A percentile compares a stretch with the other conserved stretches of the same genome.
phyloP scores from a whole-genome alignment of 2,113 vertebrate species.

The Salminus brasiliensis region DNA sequence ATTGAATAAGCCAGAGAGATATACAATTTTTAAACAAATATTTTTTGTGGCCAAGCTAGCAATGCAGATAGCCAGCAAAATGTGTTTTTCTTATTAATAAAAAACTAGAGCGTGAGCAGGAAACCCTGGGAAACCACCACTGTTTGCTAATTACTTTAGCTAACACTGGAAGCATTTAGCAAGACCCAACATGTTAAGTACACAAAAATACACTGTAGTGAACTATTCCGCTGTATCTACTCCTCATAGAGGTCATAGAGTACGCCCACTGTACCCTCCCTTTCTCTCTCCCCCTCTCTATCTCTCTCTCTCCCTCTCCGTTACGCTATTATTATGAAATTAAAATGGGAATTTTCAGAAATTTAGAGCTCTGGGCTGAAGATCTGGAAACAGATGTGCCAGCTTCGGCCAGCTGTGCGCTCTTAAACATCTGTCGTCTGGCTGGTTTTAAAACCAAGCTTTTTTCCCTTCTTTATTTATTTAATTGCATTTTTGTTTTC shows the following conservation, averaged over 20 bases:
- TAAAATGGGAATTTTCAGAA: slow-evolving; percentile 56
- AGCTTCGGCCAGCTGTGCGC: slow-evolving; percentile 22
- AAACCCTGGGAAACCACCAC: too few species aligned
- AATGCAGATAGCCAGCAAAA: too few species aligned
- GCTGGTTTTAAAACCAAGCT: neutral
- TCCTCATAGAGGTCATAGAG: neutral
- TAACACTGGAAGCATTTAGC: too few species aligned
- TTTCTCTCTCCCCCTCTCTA: neutral
- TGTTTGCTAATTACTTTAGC: too few species aligned
- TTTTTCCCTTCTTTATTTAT: neutral
- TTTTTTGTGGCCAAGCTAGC: too few species aligned
- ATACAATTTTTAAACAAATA: too few species aligned
- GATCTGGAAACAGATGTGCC: slow-evolving; percentile 61
- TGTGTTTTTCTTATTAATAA: too few species aligned
- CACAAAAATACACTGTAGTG: too few species aligned
- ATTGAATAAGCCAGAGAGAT: too few species aligned
- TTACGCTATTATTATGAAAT: slow-evolving; percentile 48
- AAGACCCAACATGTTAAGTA: too few species aligned
- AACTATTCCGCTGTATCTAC: neutral
- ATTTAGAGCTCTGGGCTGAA: slow-evolving; percentile 1
- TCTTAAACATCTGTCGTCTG: slow-evolving; percentile 32
- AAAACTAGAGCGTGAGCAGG: too few species aligned
- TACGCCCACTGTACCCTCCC: neutral
- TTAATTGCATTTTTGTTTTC: neutral
- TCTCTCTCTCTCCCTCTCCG: neutral